Evolutionary conservation across 2,113 vertebrate species (phyloP).

Genomic region (Uria aalge): DNA sequence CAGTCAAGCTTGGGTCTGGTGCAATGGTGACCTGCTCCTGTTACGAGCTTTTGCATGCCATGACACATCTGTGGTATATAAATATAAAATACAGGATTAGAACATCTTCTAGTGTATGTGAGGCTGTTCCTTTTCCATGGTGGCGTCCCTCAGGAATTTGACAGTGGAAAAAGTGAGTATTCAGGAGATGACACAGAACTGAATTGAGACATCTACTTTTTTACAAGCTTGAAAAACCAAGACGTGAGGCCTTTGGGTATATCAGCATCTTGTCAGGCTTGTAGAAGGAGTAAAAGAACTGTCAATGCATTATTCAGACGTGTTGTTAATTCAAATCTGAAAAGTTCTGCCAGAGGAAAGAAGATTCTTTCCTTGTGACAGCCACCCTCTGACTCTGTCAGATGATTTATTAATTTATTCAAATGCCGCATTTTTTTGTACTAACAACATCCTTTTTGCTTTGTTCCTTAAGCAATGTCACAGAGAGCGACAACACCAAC

Average conservation of each 20-base stretch:
- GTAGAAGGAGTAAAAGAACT: not conserved
- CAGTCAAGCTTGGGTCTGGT: not conserved
- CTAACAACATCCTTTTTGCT: slow-evolving; percentile 45
- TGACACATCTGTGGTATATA: not conserved
- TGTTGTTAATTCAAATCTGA: not conserved
- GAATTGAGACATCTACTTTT: not conserved
- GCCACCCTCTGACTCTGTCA: not conserved
- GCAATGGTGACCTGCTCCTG: not conserved
- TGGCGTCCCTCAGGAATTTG: not conserved
- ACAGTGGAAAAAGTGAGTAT: not conserved
- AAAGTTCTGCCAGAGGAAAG: not conserved
- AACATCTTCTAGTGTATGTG: not conserved
- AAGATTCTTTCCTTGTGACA: not conserved
- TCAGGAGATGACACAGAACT: not conserved
- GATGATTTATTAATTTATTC: not conserved
- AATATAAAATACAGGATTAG: not conserved
- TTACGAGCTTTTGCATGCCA: not conserved
- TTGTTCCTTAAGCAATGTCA: slow-evolving; percentile 72
- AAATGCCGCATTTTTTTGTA: not conserved
- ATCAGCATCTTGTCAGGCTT: slow-evolving; percentile 19
- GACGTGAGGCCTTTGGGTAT: not conserved
- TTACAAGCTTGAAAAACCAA: not conserved
- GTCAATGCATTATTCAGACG: not conserved
- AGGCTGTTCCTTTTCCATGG: not conserved
- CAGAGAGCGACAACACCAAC: slow-evolving; percentile 77